Conservation (phyloP, 2,113 vertebrate genomes). For the Neolamprologus modestus region DNA sequence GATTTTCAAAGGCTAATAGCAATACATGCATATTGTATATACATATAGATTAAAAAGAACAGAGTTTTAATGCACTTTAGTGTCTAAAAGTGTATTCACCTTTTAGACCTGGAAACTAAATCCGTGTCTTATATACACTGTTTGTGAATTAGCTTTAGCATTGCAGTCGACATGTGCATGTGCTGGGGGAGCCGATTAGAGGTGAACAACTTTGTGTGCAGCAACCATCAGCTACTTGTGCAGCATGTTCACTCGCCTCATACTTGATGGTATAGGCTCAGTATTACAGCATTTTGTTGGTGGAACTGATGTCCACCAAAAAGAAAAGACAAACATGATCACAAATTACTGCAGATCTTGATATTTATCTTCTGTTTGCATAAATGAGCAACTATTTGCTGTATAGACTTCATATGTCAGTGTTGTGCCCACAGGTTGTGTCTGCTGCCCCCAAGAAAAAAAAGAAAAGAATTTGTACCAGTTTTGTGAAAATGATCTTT, state of each 20-base stretch:
- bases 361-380: neutral
- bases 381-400: neutral
- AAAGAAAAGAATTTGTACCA: neutral
- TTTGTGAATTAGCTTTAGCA: neutral
- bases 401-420: neutral
- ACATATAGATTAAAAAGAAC: neutral
- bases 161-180: neutral
- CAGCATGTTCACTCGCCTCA: neutral
- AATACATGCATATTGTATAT: neutral
- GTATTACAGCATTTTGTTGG: neutral
- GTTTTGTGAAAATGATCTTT: neutral
- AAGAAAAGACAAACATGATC: neutral
- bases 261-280: neutral
- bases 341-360: neutral
- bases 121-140: neutral
- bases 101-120: neutral
- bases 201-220: neutral
- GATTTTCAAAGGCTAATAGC: neutral
- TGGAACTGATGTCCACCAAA: neutral
- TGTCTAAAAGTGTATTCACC: neutral
- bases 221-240: accelerated
- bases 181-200: neutral
- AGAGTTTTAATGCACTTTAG: neutral
- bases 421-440: neutral
- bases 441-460: neutral